Evolutionary conservation across 2,797 vertebrate genomes (phyloP), one percentile per base, ranked within the genome.

Genomic region (Apogon hyalosoma): DNA sequence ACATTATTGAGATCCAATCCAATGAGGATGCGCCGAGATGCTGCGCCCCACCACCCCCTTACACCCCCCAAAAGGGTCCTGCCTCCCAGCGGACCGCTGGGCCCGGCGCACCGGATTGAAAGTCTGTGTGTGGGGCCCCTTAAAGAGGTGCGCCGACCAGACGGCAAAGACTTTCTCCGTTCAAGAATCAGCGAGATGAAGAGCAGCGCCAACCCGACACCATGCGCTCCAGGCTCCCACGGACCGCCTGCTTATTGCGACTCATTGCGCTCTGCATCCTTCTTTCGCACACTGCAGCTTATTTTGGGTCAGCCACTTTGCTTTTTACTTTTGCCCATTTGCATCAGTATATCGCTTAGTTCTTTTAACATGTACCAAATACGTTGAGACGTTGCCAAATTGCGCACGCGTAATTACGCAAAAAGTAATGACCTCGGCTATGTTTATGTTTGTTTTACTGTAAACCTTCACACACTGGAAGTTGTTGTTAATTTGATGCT

Each of bases 201-300:
- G 95, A 94, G 94, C 94, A 92, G 93, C 92, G 87, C 85, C 84
- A 87, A 90, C 83, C 91, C 92, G 90, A 93, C 96, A 97, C 85
- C 93, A 98, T 96, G 96, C 93, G 94, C 95, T 93, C 92, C 91
- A 90, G 92, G 93, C 92, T 94, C 88, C 91, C 91, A 77, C 87
- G 91, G 91, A 93, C 95, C 92, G 93, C 90, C 94, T 95, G 85
- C 94, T 72, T 90, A 85, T 57, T 94, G 90, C 93, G 92, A 88
- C 90, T 93, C 74, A 55, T 87, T 80, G 92, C 93, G 72, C 93
- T 96, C 90, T 95, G 93, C 91, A 90, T 95, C 85, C 89, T 95
- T 51, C 83, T 94, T 75, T 90, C 93, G 61, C 90, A 93, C 86
- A 79, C 93, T 67, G 91, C 93, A 76, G 92, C 93, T 82, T 94